These are phyloP conservation scores for Sturnira hondurensis DNA, from an alignment of 2,113 vertebrate species.

Conservation along the genomic window DNA sequence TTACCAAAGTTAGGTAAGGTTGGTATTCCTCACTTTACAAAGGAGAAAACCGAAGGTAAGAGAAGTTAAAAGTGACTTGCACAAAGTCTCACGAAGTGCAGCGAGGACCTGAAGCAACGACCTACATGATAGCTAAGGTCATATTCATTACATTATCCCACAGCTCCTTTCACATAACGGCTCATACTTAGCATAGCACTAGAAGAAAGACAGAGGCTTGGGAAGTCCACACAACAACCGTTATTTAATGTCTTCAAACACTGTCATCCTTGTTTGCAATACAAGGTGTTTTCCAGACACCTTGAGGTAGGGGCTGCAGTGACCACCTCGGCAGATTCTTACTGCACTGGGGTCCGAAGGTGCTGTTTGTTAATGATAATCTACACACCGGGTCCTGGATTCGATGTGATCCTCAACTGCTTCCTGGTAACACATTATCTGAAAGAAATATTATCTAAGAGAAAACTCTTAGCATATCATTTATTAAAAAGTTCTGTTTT, in stretches of 20 bases:
- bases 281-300: not conserved
- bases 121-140: not conserved
- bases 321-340: not conserved
- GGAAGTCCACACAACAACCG: not conserved
- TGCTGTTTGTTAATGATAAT: not conserved
- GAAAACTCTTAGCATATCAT: not conserved
- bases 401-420: not conserved
- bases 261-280: not conserved
- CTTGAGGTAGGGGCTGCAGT: not conserved
- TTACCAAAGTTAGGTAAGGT: not conserved
- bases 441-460: not conserved
- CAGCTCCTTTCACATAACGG: not conserved
- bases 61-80: not conserved
- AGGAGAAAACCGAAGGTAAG: not conserved
- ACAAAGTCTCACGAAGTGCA: not conserved
- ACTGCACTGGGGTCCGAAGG: not conserved
- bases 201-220: not conserved
- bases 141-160: too few relatives aligned
- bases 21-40: not conserved
- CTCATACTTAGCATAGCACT: not conserved
- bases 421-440: not conserved
- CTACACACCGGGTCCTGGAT: not conserved
- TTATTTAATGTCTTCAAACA: not conserved
- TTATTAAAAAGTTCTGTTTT: conserved; percentile 22
- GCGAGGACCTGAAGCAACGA: not conserved